phyloP scores from a whole-genome alignment of 2,888 invertebrate genomes.

The Lottia scabra region DNA sequence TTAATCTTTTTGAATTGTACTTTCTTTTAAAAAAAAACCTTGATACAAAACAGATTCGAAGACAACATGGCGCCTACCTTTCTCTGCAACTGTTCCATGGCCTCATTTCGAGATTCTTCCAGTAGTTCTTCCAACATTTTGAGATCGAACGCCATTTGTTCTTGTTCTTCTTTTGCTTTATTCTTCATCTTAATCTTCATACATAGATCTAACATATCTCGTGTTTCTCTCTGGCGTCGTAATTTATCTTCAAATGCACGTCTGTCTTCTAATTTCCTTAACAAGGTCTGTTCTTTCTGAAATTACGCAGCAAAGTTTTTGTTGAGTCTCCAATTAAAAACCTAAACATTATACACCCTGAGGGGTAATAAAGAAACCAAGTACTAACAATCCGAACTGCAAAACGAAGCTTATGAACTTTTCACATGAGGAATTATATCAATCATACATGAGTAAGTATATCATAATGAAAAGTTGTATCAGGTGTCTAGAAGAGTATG shows the following conservation, averaged over 20 bases:
- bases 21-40: too few relatives aligned
- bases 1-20: too few relatives aligned
- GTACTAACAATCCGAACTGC: too few relatives aligned
- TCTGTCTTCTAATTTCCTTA: constrained; percentile 65
- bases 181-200: constrained; percentile 64
- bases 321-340: too few relatives aligned
- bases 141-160: constrained; percentile 68
- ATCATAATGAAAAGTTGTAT: too few relatives aligned
- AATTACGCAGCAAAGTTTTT: constrained; percentile 8
- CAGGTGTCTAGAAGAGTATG: too few relatives aligned
- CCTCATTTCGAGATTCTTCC: constrained; percentile 65
- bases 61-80: constrained; percentile 51
- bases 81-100: constrained; percentile 62
- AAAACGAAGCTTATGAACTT: too few relatives aligned
- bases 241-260: constrained; percentile 61
- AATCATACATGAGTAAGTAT: too few relatives aligned
- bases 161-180: constrained; percentile 65
- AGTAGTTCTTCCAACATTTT: constrained; percentile 67
- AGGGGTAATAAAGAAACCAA: too few relatives aligned
- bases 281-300: constrained; percentile 62
- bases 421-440: too few relatives aligned
- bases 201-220: constrained; percentile 60
- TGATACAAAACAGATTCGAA: too few relatives aligned
- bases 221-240: constrained; percentile 57
- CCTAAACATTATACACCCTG: too few relatives aligned